Evolutionary conservation across 2,113 vertebrate species (phyloP), one percentile per base, ranked within the genome.

Genomic region (Hypocryptadius cinnamomeus): DNA sequence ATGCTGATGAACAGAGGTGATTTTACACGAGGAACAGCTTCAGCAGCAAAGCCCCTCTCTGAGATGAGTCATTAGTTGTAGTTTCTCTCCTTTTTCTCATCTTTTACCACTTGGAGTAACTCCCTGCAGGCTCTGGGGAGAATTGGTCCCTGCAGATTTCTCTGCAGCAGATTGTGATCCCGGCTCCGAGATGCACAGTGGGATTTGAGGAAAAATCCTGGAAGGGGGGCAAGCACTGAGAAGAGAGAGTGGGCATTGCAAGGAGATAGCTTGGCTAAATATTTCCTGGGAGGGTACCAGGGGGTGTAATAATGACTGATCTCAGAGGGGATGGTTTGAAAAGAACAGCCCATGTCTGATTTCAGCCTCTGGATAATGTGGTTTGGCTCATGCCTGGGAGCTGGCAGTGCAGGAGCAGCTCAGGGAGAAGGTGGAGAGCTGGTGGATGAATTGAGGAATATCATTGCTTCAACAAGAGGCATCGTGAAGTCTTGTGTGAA

Each of bases 171-270:
- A 19, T 64, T 82, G 4, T 56, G 88, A 71, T 87, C 60, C n/a
- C 2, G 1, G n/a, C n/a, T 65, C 47, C 1, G 13, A 57, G 33
- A 33, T 11, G 27, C 30, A 21, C 0, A 0, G 20, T 6, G 4
- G 21, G 44, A 20, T 79, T 54, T 33, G 78, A n/a, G 65, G 40
- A 45, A 45, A 63, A 87, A 64, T 50, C 70, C 72, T 66, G 88
- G 53, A 59, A 70, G 22, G 33, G 33, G 45, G 37, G 22, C 28
- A 80, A 65, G 47, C 51, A 8, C 35, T 22, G 33, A 60, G 71
- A 66, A 76, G 18, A 30, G 35, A 82, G 33, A 2, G 3, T 53
- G 37, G 45, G 31, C 0, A 0, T 45, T 61, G 15, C 33, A 18
- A 50, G 61, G 63, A 66, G 61, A 66, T 56, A 4, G 2, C 3